These are phyloP conservation scores for Celastrina argiolus DNA, from an alignment of 2,888 invertebrate genomes.

Conservation along the genomic window DNA sequence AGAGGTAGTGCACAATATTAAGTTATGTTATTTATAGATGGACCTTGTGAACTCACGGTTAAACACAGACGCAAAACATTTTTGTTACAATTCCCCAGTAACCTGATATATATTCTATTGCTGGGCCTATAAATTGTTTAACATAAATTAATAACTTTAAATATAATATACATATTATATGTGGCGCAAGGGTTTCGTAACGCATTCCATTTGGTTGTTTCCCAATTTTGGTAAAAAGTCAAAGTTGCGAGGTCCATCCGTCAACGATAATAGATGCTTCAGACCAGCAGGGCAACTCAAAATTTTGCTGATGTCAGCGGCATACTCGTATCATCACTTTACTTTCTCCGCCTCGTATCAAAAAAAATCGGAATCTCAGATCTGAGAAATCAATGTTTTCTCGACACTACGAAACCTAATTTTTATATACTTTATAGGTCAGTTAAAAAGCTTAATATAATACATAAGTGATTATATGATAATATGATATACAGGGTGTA, in stretches of 20 bases:
- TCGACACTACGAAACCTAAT: too few species aligned
- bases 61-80: not conserved
- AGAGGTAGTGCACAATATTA: constrained; percentile 7
- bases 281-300: too few species aligned
- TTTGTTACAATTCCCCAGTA: not conserved
- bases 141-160: constrained; percentile 9
- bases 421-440: too few species aligned
- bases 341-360: too few species aligned
- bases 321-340: too few species aligned
- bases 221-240: not conserved
- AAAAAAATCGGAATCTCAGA: too few species aligned
- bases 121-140: constrained; percentile 15
- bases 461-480: too few species aligned
- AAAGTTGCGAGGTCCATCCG: not conserved
- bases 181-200: constrained; percentile 13
- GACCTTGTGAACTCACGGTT: not conserved
- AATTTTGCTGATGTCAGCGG: too few species aligned
- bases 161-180: constrained; percentile 1
- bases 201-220: constrained; percentile 8
- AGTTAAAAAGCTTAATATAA: too few species aligned
- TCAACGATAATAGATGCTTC: not conserved
- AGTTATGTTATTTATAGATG: not conserved
- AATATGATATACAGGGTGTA: too few species aligned
- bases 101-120: not conserved
- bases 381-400: too few species aligned